A percentile compares a stretch with the other conserved stretches of the same genome.
These are phyloP conservation scores for Pararge aegeria DNA, from an alignment of 1,140 invertebrate genomes.

Conservation along the genomic window DNA sequence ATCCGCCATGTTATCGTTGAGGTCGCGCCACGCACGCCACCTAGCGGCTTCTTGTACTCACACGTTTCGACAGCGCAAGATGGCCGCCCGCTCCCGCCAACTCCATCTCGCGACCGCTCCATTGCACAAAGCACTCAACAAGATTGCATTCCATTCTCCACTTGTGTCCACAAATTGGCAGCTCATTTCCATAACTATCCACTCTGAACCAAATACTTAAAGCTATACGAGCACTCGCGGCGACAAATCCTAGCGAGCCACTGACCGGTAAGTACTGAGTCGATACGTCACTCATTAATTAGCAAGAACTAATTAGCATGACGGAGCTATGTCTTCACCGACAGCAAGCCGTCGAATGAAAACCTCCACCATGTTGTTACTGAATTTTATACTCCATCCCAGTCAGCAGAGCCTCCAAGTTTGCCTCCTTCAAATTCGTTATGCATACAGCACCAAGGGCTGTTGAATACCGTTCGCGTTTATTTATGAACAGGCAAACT, in stretches of 20 bases:
- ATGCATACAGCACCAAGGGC: slow-evolving; percentile 81
- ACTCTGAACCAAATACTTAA: slow-evolving; percentile 36
- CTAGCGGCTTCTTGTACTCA: slow-evolving; percentile 56
- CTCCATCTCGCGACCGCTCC: slow-evolving; percentile 33
- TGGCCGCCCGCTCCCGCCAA: slow-evolving; percentile 44
- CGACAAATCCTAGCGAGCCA: neutral
- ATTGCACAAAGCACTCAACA: slow-evolving; percentile 25
- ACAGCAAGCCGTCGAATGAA: slow-evolving; percentile 74
- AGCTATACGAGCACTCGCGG: slow-evolving; percentile 21
- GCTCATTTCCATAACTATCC: slow-evolving; percentile 33
- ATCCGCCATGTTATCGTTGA: slow-evolving; percentile 59
- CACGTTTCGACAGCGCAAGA: slow-evolving; percentile 56
- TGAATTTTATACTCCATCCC: slow-evolving; percentile 81
- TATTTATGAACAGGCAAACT: slow-evolving; percentile 82
- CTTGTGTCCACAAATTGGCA: slow-evolving; percentile 10
- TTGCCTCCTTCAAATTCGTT: slow-evolving; percentile 81
- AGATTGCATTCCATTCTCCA: slow-evolving; percentile 25
- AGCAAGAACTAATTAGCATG: slow-evolving; percentile 54
- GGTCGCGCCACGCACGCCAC: slow-evolving; percentile 63
- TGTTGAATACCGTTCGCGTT: slow-evolving; percentile 81
- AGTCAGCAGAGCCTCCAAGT: slow-evolving; percentile 77
- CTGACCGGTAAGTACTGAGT: neutral
- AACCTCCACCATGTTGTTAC: slow-evolving; percentile 77
- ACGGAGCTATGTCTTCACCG: slow-evolving; percentile 74
- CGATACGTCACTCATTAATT: slow-evolving; percentile 21